phyloP scores from a whole-genome alignment of 2,797 vertebrate species.

The Ctenopoma multispine region DNA sequence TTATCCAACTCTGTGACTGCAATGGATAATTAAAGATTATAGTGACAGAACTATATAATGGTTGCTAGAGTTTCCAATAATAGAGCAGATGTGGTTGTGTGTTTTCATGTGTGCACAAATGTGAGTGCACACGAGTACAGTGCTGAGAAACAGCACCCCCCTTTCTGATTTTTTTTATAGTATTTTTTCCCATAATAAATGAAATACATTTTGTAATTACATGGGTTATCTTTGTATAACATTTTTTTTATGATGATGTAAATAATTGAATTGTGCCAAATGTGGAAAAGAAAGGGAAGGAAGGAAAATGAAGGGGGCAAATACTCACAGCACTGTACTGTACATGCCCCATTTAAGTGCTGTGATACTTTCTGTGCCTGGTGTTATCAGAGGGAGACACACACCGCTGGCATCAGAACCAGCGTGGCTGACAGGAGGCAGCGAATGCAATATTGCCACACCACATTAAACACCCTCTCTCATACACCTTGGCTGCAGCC shows the following conservation, averaged over 20 bases:
- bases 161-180: too few relatives aligned
- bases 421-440: slow-evolving; percentile 43
- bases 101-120: slow-evolving; percentile 11
- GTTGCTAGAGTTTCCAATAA: slow-evolving; percentile 47
- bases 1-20: slow-evolving; percentile 28
- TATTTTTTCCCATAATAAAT: too few relatives aligned
- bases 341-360: slow-evolving; percentile 58
- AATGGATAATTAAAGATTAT: slow-evolving; percentile 66
- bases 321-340: neutral
- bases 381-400: slow-evolving; percentile 62
- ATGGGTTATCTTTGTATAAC: too few relatives aligned
- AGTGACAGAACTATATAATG: slow-evolving; percentile 47
- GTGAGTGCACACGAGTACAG: slow-evolving; percentile 3
- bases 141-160: too few relatives aligned
- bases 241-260: too few relatives aligned
- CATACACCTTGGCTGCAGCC: slow-evolving; percentile 58
- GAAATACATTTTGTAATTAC: too few relatives aligned
- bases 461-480: slow-evolving; percentile 77
- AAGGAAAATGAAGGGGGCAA: too few relatives aligned
- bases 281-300: too few relatives aligned
- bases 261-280: too few relatives aligned
- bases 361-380: slow-evolving; percentile 56
- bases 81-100: slow-evolving; percentile 43
- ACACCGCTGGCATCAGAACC: slow-evolving; percentile 52
- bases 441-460: slow-evolving; percentile 66